Base-by-base conservation (phyloP, 35 echinoderm and acorn worm genomes). In the Ophiothrix spiculata region DNA sequence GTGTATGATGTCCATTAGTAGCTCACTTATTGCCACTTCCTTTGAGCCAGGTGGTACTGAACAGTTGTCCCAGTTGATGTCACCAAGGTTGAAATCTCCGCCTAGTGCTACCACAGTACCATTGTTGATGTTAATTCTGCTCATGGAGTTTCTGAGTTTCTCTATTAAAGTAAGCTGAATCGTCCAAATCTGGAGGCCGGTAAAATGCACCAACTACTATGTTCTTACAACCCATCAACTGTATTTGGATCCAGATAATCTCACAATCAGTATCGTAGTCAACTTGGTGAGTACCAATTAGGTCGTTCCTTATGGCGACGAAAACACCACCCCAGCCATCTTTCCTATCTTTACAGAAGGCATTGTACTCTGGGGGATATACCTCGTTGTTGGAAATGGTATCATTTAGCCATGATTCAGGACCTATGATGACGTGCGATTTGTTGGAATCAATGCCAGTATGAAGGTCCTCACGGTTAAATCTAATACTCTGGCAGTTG, bases 321-420 rank as follows among this genome's bases (percentile, higher is more conserved):
- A 86, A 75, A n/a, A 86, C 74, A 19, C 84, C 84, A 38, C 69
- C 75, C 40, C 84, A 37, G 36, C 33, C 38, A 36, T 33, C 74
- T 1, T 39, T 77, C n/a, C 64, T 41, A 75, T 86, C 84, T 54
- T 74, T 64, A 34, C 82, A 35, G 38, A 84, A 69, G 56, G 56
- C 56, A 63, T 36, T 40, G 56, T 37, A 84, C 16, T 31, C 31
- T 35, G 35, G 33, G 3, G 49, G 82, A n/a, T 73, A 39, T 19
- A 84, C 37, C 74, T 84, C 82, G 74, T 39, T 84, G 35, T 63
- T 75, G 35, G 36, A 79, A 12, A 79, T 40, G 36, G 77, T 23
- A 19, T 40, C 39, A 40, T 79, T 39, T 39, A 39, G 39, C 77
- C 37, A 79, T 37, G 77, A 39, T 31, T 79, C 32, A 36, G 77